phyloP scores from a whole-genome alignment of 2,113 vertebrate genomes.

The Cyanistes caeruleus region DNA sequence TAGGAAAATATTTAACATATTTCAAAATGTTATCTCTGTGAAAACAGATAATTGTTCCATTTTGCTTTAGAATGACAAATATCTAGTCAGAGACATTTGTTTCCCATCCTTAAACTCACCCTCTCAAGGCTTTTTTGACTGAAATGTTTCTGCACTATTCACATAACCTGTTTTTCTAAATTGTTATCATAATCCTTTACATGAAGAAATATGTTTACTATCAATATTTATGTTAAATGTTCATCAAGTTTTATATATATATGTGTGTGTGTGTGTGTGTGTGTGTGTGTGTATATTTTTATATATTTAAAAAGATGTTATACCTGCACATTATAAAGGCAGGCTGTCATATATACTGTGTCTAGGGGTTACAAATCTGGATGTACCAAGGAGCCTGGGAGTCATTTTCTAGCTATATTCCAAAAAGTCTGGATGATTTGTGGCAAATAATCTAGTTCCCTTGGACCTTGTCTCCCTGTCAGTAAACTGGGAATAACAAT shows the following conservation, averaged over 20 bases:
- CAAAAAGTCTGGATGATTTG: background rate
- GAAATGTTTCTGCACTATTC: background rate
- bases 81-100: background rate
- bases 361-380: background rate
- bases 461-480: background rate
- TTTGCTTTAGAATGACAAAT: background rate
- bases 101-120: background rate
- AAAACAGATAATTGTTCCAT: background rate
- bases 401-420: background rate
- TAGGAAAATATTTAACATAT: slow-evolving; percentile 46
- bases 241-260: background rate
- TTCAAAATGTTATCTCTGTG: background rate
- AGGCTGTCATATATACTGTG: background rate
- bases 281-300: too few species aligned
- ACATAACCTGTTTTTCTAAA: background rate
- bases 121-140: background rate
- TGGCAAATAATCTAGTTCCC: background rate
- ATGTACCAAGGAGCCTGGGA: background rate
- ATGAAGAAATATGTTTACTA: background rate
- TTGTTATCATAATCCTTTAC: background rate
- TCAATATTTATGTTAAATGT: background rate
- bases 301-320: background rate
- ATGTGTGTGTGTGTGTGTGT: too few species aligned
- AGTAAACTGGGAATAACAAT: background rate
- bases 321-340: background rate